These are phyloP conservation scores for Ichneumoninae sp. DNA, from an alignment of 2,888 invertebrate species.

Conservation along the genomic window DNA sequence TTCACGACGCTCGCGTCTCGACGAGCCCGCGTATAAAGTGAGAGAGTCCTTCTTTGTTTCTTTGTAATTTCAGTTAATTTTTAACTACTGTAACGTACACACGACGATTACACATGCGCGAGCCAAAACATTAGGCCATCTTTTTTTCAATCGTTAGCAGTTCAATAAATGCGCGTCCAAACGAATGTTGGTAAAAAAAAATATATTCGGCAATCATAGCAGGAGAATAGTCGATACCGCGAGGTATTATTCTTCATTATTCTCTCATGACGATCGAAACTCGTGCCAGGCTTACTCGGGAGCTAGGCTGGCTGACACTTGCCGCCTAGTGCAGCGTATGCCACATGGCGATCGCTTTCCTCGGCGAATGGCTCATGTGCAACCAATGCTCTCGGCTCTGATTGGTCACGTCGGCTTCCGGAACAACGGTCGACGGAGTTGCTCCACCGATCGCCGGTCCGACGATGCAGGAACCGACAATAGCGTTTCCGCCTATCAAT, in stretches of 20 bases:
- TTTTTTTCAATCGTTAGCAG: constrained; percentile 8
- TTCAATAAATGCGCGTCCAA: neutral
- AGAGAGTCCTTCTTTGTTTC: neutral
- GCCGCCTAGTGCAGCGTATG: constrained; percentile 87
- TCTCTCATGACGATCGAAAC: too few species aligned
- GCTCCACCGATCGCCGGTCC: constrained; percentile 85
- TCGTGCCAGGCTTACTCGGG: too few species aligned
- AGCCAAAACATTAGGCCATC: constrained; percentile 32
- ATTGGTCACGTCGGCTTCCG: constrained; percentile 85
- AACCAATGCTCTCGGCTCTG: constrained; percentile 94
- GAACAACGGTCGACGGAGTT: constrained; percentile 83
- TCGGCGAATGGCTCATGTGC: constrained; percentile 94
- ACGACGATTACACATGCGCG: constrained; percentile 36
- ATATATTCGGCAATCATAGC: too few species aligned
- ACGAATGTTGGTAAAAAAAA: neutral
- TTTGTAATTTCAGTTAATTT: neutral
- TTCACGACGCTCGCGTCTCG: neutral
- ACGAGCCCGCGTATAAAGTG: neutral
- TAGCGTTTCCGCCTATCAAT: constrained; percentile 87
- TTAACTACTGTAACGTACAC: constrained; percentile 15
- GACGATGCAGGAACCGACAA: constrained; percentile 90
- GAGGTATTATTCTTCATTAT: too few species aligned
- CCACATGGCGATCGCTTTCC: constrained; percentile 96
- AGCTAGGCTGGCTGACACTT: neutral
- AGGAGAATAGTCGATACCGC: too few species aligned